Evolutionary conservation across 2,113 vertebrate genomes (phyloP).

Genomic region (Alces alces): DNA sequence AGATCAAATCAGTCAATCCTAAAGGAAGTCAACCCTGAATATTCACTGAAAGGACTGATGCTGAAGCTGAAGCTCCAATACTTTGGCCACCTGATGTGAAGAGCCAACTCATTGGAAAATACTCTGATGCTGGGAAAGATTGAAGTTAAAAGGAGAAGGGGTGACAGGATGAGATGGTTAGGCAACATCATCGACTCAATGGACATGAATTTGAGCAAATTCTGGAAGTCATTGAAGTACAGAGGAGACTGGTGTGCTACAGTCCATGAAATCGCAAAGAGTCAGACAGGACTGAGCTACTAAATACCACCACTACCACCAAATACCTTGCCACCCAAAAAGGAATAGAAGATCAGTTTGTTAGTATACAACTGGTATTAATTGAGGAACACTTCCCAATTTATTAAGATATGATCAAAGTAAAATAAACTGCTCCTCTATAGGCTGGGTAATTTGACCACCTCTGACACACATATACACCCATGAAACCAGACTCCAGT

Average conservation of each 20-base stretch:
- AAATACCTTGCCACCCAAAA: background rate
- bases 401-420: background rate
- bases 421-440: background rate
- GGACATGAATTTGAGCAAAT: background rate
- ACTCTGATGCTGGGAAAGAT: background rate
- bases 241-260: background rate
- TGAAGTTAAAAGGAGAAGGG: background rate
- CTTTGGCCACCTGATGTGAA: background rate
- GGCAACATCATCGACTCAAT: background rate
- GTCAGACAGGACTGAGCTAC: background rate
- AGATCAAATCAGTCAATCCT: background rate
- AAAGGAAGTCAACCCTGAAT: background rate
- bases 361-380: background rate
- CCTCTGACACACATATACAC: background rate
- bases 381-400: background rate
- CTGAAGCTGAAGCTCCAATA: background rate
- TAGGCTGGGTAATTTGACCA: background rate
- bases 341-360: background rate
- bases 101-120: background rate
- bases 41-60: background rate
- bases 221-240: background rate
- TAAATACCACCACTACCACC: background rate
- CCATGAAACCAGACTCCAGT: background rate
- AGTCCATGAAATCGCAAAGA: background rate
- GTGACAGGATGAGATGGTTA: background rate